Evolutionary conservation across 2,113 vertebrate genomes (phyloP), one percentile per base, ranked within the genome.

Genomic region (Syngnathus scovelli): DNA sequence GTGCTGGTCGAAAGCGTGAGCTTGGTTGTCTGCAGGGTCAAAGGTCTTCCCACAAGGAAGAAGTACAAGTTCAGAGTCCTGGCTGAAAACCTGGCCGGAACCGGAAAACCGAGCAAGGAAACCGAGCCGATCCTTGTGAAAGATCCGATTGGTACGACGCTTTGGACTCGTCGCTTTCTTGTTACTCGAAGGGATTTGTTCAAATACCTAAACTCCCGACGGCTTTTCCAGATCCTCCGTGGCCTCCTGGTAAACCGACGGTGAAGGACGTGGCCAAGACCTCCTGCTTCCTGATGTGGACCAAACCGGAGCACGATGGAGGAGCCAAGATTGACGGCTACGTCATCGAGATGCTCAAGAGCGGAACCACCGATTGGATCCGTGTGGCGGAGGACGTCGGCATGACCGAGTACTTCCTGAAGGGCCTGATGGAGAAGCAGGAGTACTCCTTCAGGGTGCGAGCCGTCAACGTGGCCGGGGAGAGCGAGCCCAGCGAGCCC

Each of bases 1-100:
- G 19, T 33, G 4, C 23, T 27, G 52, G 21, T 54, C 52, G 11
- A 23, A 12, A 55, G 8, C 54, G 27, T 3, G 11, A 7, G 11
- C 11, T 0, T 56, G 9, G 68, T 64, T 65, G 52, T 49, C 52
- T 65, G 73, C 84, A 97, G 97, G 82, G 93, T 96, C 54, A 99
- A 97, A 93, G 97, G 97, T 68, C 92, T 99, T 82, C 93, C 94
- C 36, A 96, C 96, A 81, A 98, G 96, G 91, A 98, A 98, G 91
- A 99, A 99, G 76, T 98, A 95, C 46, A 97, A 94, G 92, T 99
- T 99, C 91, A 94, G 97, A 80, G 95, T 98, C 66, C 85, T 98
- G 81, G 97, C 97, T 80, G 96, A 99, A 88, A 99, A 99, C 89
- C 90, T 98, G 80, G 94, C 97, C 80, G 97, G 97, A 86, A 93